phyloP scores from a whole-genome alignment of 2,797 vertebrate species.

The Characodon lateralis region DNA sequence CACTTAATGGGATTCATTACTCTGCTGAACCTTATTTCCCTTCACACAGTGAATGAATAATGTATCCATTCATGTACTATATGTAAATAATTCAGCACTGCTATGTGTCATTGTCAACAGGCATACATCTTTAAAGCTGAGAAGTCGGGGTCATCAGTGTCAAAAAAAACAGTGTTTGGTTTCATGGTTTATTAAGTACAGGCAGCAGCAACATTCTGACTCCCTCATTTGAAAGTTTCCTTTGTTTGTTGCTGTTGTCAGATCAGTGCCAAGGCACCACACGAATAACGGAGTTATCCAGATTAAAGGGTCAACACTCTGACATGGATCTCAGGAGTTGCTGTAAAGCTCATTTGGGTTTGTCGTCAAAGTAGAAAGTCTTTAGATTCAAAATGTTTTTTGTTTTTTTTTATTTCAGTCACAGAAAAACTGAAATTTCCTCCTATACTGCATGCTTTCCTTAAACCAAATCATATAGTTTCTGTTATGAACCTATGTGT shows the following conservation, averaged over 20 bases:
- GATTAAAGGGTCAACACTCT: slow-evolving; percentile 3
- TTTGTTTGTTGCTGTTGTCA: slow-evolving; percentile 10
- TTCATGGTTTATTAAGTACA: slow-evolving; percentile 19
- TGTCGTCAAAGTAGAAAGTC: background rate
- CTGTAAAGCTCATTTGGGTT: background rate
- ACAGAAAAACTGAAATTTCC: background rate
- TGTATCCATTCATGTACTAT: slow-evolving; percentile 33
- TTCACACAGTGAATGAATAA: slow-evolving; percentile 45
- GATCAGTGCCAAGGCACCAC: background rate
- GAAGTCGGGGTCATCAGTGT: slow-evolving; percentile 26
- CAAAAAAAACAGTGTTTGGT: slow-evolving; percentile 8
- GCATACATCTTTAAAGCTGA: slow-evolving; percentile 19
- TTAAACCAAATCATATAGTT: background rate
- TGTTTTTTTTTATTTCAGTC: background rate
- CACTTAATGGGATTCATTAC: slow-evolving; percentile 54
- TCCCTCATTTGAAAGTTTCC: slow-evolving; percentile 17
- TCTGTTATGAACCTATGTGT: background rate
- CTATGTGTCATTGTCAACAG: slow-evolving; percentile 37
- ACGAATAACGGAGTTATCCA: background rate
- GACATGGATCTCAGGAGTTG: background rate
- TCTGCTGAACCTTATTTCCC: slow-evolving; percentile 15
- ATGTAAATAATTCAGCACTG: slow-evolving; percentile 56
- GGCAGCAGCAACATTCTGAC: background rate
- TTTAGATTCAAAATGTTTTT: background rate
- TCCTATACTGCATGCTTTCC: background rate